Evolutionary conservation across 2,888 invertebrate genomes (phyloP), one percentile per base, ranked within the genome.

Genomic region (Drepana falcataria): DNA sequence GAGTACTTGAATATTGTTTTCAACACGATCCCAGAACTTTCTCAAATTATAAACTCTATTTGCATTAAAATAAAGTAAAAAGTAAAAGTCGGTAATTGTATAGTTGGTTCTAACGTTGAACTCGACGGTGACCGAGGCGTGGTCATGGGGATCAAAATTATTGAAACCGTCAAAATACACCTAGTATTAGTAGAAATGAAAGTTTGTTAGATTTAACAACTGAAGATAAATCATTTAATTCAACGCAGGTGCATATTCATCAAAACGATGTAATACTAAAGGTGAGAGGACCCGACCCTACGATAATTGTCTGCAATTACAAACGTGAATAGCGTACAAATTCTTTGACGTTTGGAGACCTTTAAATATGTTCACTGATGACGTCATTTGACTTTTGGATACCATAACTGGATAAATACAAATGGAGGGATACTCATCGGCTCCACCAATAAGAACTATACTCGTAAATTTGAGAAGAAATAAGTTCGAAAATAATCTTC

Each of bases 31-130:
- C 68, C 72, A 65, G 60, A 69, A 77, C 83, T 84, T 83, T 85
- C 83, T 71, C 71, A 61, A 56, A 64, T 66, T 65, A 66, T 65
- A 63, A 65, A 34, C 33, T 40, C 71, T 75, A 75, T 76, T 73
- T 74, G 71, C 73, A 73, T 74, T 68, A 59, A 64, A 68, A 71
- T 71, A 63, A 71, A 63, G 59, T 55, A 61, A 71, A 81, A 83
- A 81, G 82, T 82, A 81, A 83, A 83, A 83, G 81, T 83, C 73
- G 60, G 70, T 79, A 81, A 81, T 79, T 81, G 80, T 79, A 75
- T 75, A 74, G 71, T 69, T 70, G 68, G 71, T 68, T 63, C 69
- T 65, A 66, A 68, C 68, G 71, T 35, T 34, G 40, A 51, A 51
- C 40, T 51, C 40, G 54, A 49, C 51, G 51, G 9, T 49, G 49